Evolutionary conservation across 2,797 vertebrate genomes (phyloP), one percentile per base, ranked within the genome.

Genomic region (Mus minutoides): DNA sequence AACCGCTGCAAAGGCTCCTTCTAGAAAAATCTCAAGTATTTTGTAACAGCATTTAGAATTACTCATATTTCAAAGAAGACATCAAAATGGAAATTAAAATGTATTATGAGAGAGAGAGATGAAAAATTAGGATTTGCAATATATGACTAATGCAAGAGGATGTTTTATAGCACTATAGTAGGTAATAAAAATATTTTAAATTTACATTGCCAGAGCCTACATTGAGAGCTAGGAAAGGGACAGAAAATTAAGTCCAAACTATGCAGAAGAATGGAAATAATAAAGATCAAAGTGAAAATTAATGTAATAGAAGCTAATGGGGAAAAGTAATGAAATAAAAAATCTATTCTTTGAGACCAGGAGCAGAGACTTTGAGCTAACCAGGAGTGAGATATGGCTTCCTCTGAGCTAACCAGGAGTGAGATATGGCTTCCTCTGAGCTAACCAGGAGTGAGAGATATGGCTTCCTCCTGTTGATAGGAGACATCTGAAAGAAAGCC

Each of bases 21-120:
- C 82, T 90, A 94, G 67, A 91, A 96, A 91, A 96, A 37, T 17
- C 37, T 85, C n/a, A 94, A 46, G 37, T 91, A 88, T 94, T 94
- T 94, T 80, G n/a, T 84, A 87, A 43, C 31, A 62, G 3, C 43
- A 52, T 91, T 95, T 31, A 91, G 4, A 93, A 92, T 95, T 88
- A 79, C 10, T 77, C 26, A 37, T 52, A n/a, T 13, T 71, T 91
- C 49, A 94, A 95, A 19, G 52, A 83, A 92, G 71, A 69, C 82
- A 80, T 80, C n/a, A 75, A 86, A 88, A 67, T 31, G 58, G 29
- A 85, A 92, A 82, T 85, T 88, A 79, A 93, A 94, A 91, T 93
- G 4, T 49, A 77, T 85, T 96, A 73, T 76, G 19, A 92, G 90
- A 92, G 90, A 22, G 75, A 94, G 91, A 92, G 88, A 90, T 89